phyloP scores from a whole-genome alignment of 2,888 invertebrate species.

The Carabus problematicus region DNA sequence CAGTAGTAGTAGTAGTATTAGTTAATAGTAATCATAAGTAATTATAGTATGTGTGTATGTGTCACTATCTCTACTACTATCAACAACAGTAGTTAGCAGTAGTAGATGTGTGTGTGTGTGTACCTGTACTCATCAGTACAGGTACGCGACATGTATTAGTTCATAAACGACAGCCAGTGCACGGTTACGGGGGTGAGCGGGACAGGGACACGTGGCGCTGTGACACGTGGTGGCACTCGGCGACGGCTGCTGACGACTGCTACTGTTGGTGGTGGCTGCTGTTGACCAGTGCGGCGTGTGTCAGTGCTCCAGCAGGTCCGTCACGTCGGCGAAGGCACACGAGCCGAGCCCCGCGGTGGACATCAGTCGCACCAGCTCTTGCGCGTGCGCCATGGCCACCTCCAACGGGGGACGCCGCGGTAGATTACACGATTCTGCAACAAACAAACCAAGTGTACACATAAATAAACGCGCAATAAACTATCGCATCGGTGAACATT shows the following conservation, averaged over 20 bases:
- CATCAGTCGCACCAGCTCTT: slow-evolving; percentile 89
- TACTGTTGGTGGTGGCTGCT: neutral
- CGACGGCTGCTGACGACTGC: neutral
- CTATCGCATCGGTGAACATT: too few species aligned
- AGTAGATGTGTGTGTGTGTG: too few species aligned
- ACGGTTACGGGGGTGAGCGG: neutral
- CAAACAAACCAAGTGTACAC: slow-evolving; percentile 12
- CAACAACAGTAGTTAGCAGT: too few species aligned
- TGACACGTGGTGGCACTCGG: neutral
- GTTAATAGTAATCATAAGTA: too few species aligned
- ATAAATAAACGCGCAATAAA: neutral
- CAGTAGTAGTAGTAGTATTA: neutral
- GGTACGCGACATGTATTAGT: slow-evolving; percentile 33
- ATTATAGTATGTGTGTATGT: too few species aligned
- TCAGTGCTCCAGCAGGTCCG: slow-evolving; percentile 80
- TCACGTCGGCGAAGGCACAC: slow-evolving; percentile 93
- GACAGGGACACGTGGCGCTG: neutral
- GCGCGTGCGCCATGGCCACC: slow-evolving; percentile 89
- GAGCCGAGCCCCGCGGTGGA: slow-evolving; percentile 88
- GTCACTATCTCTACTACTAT: too few species aligned
- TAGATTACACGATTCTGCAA: slow-evolving; percentile 88
- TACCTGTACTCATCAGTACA: slow-evolving; percentile 15
- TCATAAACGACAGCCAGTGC: slow-evolving; percentile 40
- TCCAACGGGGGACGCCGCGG: slow-evolving; percentile 92
- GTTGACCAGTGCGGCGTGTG: slow-evolving; percentile 52